Evolutionary conservation across 2,797 vertebrate genomes (phyloP), one percentile per base, ranked within the genome.

Genomic region (Pitangus sulphuratus): DNA sequence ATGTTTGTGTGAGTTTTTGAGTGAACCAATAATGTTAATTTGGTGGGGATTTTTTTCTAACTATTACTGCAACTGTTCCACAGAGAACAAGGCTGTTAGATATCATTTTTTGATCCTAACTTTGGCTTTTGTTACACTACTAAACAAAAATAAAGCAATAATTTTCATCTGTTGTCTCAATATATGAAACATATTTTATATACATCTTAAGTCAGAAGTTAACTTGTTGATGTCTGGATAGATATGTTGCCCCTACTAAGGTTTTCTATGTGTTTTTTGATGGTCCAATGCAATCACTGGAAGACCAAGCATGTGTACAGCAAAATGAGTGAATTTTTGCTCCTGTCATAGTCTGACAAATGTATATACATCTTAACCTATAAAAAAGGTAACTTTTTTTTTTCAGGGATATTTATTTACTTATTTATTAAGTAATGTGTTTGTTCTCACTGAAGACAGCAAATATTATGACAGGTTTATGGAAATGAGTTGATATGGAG

Each of bases 41-140:
- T 48, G 19, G 0, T 0, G 15, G 6, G 16, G 6, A 2, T 9
- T 17, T 72, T 58, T 51, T 42, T 8, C 15, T 31, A 68, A 5
- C 19, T 65, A 9, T 10, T 54, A 28, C 5, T 11, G 2, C 5
- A 70, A 45, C 19, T 21, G 2, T 35, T 84, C 86, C 51, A 70
- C 15, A 61, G 8, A 47, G 8, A 81, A 10, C 6, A 89, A 69
- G 9, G 4, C 4, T 78, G 3, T 16, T 72, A 21, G 12, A 57
- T 57, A 28, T 8, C 8, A 42, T 12, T 70, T 77, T 66, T 84
- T 45, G 4, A 50, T 20, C 37, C 8, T 2, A 60, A 1, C 5
- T 68, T 58, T 53, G 28, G 6, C 8, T 48, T 90, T 83, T 69
- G 2, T 15, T 18, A 35, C 9, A 13, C 6, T 57, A 8, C 26